These are phyloP conservation scores for Lepidochrysops patricia DNA, from an alignment of 2,888 invertebrate genomes.

Conservation along the genomic window DNA sequence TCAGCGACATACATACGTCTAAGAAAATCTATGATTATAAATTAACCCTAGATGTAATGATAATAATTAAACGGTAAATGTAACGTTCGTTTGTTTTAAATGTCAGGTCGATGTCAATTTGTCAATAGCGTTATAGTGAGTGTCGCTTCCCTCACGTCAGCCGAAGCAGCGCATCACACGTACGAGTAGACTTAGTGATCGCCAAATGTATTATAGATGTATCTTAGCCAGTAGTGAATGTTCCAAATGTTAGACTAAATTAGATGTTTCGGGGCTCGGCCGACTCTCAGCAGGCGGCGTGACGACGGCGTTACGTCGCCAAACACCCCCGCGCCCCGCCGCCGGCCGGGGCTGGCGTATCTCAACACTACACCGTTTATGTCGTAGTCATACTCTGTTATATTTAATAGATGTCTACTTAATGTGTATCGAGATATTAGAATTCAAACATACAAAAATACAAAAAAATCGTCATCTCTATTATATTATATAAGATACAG, in stretches of 20 bases:
- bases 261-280: constrained; percentile 49
- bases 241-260: constrained; percentile 71
- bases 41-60: constrained; percentile 53
- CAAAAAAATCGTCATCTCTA: constrained; percentile 16
- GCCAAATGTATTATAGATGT: constrained; percentile 71
- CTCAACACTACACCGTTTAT: constrained; percentile 2
- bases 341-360: neutral
- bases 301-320: too few relatives aligned
- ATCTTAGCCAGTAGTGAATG: constrained; percentile 70
- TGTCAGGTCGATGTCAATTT: constrained; percentile 54
- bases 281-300: constrained; percentile 28
- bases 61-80: constrained; percentile 39
- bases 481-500: constrained; percentile 15
- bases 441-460: constrained; percentile 6
- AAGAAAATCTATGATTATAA: constrained; percentile 41
- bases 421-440: constrained; percentile 13
- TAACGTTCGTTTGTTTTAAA: constrained; percentile 41
- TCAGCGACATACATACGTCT: constrained; percentile 48
- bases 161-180: constrained; percentile 46
- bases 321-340: neutral
- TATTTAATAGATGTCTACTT: constrained; percentile 14
- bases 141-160: constrained; percentile 38
- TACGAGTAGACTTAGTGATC: constrained; percentile 64
- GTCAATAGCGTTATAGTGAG: constrained; percentile 47
- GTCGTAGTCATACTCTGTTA: constrained; percentile 13